Evolutionary conservation across 2,888 invertebrate species (phyloP).

Genomic region (Zygothrica quintamaculata): DNA sequence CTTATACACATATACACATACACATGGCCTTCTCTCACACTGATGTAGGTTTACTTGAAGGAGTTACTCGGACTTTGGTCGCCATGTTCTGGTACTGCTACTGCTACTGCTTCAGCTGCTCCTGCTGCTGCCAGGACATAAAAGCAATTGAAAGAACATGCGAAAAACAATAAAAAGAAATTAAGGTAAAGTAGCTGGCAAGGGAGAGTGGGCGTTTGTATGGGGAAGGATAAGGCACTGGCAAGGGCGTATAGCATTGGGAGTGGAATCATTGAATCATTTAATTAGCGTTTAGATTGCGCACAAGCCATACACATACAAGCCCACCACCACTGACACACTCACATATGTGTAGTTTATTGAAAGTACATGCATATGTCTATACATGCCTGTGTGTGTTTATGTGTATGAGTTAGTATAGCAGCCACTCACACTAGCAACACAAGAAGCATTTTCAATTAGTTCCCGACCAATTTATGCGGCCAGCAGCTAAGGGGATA

Average conservation of each 20-base stretch:
- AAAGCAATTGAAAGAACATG: constrained; percentile 79
- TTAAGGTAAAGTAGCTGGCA: constrained; percentile 75
- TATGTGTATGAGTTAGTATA: too few relatives aligned
- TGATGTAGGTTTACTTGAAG: constrained; percentile 49
- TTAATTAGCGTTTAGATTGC: constrained; percentile 84
- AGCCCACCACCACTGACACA: constrained; percentile 22
- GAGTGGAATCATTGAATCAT: constrained; percentile 83
- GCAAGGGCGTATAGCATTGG: constrained; percentile 24
- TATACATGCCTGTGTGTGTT: constrained; percentile 19
- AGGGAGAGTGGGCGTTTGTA: constrained; percentile 5
- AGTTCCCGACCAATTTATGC: constrained; percentile 80
- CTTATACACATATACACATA: constrained; percentile 16
- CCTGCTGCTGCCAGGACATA: constrained; percentile 56
- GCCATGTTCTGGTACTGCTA: constrained; percentile 45
- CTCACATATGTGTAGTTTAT: constrained; percentile 45
- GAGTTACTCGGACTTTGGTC: constrained; percentile 62
- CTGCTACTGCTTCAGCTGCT: constrained; percentile 1
- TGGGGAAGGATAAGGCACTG: neutral
- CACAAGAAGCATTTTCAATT: constrained; percentile 77
- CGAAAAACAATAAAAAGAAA: constrained; percentile 81
- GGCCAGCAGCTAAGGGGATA: constrained; percentile 38
- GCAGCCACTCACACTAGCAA: constrained; percentile 41
- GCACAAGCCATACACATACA: constrained; percentile 44
- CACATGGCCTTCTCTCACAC: constrained; percentile 21
- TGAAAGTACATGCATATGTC: constrained; percentile 45